These are phyloP conservation scores for Tethya wilhelma DNA, from an alignment of 37 sponge, comb jelly and placozoan genomes.

Conservation along the genomic window DNA sequence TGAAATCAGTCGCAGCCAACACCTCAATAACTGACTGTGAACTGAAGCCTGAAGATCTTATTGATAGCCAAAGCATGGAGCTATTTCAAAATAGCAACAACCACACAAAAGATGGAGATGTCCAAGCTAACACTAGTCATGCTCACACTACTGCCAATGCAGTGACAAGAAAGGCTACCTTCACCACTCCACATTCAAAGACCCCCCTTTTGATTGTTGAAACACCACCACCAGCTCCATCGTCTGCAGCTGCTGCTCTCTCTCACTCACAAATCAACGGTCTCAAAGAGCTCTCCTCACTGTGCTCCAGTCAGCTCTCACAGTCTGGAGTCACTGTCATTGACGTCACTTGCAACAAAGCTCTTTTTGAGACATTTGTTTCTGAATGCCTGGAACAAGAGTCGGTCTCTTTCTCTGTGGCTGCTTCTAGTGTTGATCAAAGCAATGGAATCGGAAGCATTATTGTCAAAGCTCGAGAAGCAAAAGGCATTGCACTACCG, in stretches of 20 bases:
- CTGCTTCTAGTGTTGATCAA: conserved; percentile 21
- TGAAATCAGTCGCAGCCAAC: too few relatives aligned
- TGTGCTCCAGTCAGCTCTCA: conserved; percentile 53
- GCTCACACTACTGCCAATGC: too few relatives aligned
- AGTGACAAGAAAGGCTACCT: too few relatives aligned
- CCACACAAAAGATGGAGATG: too few relatives aligned
- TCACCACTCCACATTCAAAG: too few relatives aligned
- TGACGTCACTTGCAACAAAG: conserved; percentile 71
- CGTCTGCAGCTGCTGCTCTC: background rate
- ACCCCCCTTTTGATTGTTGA: too few relatives aligned
- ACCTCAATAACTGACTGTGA: too few relatives aligned
- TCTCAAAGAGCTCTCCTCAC: conserved; percentile 56
- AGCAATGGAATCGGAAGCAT: conserved; percentile 32
- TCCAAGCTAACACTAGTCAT: too few relatives aligned
- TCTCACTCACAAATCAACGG: conserved; percentile 7
- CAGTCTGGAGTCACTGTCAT: conserved; percentile 72
- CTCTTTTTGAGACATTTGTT: conserved; percentile 75
- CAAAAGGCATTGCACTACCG: conserved; percentile 40
- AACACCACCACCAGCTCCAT: too few relatives aligned
- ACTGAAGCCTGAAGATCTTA: too few relatives aligned
- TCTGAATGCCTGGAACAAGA: conserved; percentile 75
- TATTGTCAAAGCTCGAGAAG: background rate
- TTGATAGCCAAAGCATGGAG: too few relatives aligned
- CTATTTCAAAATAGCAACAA: too few relatives aligned
- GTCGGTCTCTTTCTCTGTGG: conserved; percentile 73